Base-by-base conservation (phyloP, 2,113 vertebrate species). In the Jacana jacana region DNA sequence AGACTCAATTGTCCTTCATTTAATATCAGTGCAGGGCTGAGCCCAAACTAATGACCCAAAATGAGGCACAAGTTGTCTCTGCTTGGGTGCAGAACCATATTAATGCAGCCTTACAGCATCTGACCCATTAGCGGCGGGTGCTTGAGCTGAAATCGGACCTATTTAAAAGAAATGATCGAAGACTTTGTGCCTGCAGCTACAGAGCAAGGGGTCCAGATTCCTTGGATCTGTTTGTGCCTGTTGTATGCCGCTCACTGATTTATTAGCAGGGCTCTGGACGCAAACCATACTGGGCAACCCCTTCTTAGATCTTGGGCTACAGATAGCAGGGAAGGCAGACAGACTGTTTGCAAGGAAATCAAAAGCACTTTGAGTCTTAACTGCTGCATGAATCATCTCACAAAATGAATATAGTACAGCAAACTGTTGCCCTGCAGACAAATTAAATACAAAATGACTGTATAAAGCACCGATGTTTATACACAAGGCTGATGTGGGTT, bases 351-450 rank as follows among this genome's bases (percentile, higher is more conserved):
- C 91, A 89, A 86, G 86, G 73, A 81, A 91, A 96, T 85, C 86
- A 82, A 87, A 96, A 92, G 66, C 75, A 80, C 89, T 94, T 92
- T 85, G 81, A 89, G 63, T 87, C 83, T 78, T 96, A 96, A 95
- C 89, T 96, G 92, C 80, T 76, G 77, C 73, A 84, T 94, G 90
- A 96, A 73, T 97, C 93, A 95, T 90, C 95, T 93, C 63, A 86
- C 86, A 65, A 91, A 94, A 94, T 73, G 61, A 96, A 86, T 63
- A 69, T 5, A 28, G 44, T 63, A 42, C 58, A 87, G 88, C 69
- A 93, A 94, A 85, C 65, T 72, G 83, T 23, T 97, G 88, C 81
- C 95, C 83, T 89, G 89, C 91, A 97, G 95, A 95, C 86, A 89
- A 87, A 95, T 84, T 92, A 95, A 58, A 84, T 91, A 96, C 78